Conservation (phyloP, 2,113 vertebrate species). For the Ammodytes marinus region DNA sequence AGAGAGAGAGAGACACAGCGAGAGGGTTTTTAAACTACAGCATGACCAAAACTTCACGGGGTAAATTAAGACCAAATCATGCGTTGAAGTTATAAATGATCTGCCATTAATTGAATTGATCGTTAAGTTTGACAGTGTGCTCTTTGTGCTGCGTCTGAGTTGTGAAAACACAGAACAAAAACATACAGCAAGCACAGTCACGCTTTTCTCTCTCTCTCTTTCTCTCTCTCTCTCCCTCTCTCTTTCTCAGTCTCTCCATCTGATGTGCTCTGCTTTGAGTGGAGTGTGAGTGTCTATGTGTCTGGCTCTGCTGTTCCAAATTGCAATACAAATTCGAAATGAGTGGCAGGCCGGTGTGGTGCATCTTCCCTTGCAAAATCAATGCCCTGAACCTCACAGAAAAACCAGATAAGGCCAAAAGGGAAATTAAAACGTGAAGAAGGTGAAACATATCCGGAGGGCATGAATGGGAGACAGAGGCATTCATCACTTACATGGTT, state of each 20-base stretch:
- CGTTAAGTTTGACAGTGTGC: slow-evolving; percentile 67
- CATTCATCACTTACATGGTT: slow-evolving; percentile 3
- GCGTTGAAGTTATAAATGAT: slow-evolving; percentile 41
- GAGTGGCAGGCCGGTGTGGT: slow-evolving; percentile 32
- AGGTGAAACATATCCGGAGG: neutral
- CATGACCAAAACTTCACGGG: slow-evolving; percentile 74
- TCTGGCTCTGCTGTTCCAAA: slow-evolving; percentile 47
- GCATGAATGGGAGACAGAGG: slow-evolving; percentile 5
- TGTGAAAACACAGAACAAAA: slow-evolving; percentile 82
- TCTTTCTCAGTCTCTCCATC: slow-evolving; percentile 61
- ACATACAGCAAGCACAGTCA: slow-evolving; percentile 85
- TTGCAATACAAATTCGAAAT: slow-evolving; percentile 32
- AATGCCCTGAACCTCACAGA: slow-evolving; percentile 29
- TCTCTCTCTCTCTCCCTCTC: slow-evolving; percentile 63
- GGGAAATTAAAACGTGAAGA: slow-evolving; percentile 23
- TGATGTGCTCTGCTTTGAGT: slow-evolving; percentile 60
- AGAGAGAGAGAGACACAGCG: slow-evolving; percentile 78
- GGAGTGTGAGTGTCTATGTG: slow-evolving; percentile 48
- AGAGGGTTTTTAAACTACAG: slow-evolving; percentile 81
- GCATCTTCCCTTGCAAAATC: slow-evolving; percentile 26
- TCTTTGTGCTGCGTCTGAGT: slow-evolving; percentile 84
- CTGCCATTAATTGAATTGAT: slow-evolving; percentile 50
- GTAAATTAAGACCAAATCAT: slow-evolving; percentile 76
- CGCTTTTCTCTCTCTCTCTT: slow-evolving; percentile 76
- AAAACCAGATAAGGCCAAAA: slow-evolving; percentile 24